Base-by-base conservation (phyloP, 2,888 invertebrate genomes). In the Ophraella communa region DNA sequence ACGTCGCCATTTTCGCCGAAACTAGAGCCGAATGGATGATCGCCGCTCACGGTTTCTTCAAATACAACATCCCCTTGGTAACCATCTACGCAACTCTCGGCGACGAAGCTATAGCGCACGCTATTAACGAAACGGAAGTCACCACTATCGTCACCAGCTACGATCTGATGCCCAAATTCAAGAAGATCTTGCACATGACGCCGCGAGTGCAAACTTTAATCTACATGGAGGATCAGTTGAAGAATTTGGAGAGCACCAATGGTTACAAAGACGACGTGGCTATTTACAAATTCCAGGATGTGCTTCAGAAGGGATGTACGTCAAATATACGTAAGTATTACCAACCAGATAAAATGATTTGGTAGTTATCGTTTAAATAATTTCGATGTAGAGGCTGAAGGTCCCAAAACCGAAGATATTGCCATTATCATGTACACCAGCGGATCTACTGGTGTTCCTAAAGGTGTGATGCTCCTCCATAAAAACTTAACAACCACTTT, bases 361-460 rank as follows among this genome's bases (percentile, higher is more conserved):
- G n/a, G n/a, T n/a, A n/a, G n/a, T n/a, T n/a, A n/a, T n/a, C n/a
- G n/a, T n/a, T n/a, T n/a, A n/a, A n/a, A n/a, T n/a, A n/a, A n/a
- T n/a, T n/a, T n/a, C n/a, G n/a, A n/a, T n/a, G n/a, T n/a, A 71
- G 70, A 58, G 27, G 55, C 56, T 11, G 21, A 23, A 17, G 85
- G 88, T 4, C 94, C 95, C 1, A 82, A 83, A 4, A 83, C 89
- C 4, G 84, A 88, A 11, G 98, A 98, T 81, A 89, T 91, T 3
- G 98, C 98, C 53, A 95, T 99, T 76, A 92, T 99, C 44, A 99
- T 99, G 98, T 99, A 98, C 85, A 99, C 98, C 1, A 96, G 96
- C 73, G 98, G 98, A 4, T 97, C 97, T 0, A 98, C 98, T 3
- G 98, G 97, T 57, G 89, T 92, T 65, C 97, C 97, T 0, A 97